Percentiles rank a stretch among this genome's conserved stretches.
phyloP scores from a whole-genome alignment of 2,113 vertebrate species.

The Silurus asotus region DNA sequence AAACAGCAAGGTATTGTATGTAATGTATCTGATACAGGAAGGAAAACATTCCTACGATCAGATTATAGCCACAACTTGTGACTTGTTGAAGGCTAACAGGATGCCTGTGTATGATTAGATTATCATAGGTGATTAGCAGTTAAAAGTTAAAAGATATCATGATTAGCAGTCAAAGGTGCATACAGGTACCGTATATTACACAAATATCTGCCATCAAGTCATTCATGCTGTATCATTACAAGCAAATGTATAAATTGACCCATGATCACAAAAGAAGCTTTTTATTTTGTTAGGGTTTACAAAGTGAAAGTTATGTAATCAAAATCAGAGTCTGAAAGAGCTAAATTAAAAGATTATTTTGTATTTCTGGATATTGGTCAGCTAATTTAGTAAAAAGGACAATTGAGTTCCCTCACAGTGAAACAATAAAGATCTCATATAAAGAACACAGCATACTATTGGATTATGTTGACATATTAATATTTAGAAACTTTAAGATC shows the following conservation, averaged over 20 bases:
- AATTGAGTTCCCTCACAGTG: conserved; percentile 46
- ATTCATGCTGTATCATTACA: conserved; percentile 52
- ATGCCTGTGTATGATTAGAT: conserved; percentile 40
- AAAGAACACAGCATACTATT: no score
- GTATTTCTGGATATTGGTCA: conserved; percentile 63
- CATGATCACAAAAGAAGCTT: conserved; percentile 59
- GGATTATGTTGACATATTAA: no score
- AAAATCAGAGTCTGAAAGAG: conserved; percentile 65
- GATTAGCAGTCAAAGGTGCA: conserved; percentile 43
- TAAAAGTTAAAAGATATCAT: no score
- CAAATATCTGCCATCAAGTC: conserved; percentile 16
- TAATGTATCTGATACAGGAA: conserved; percentile 30
- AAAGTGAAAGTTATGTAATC: conserved; percentile 61
- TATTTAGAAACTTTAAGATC: no score
- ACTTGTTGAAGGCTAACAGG: conserved; percentile 42
- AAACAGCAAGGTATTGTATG: conserved; percentile 21
- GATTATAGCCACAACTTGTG: conserved; percentile 50
- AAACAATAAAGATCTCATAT: conserved; percentile 51
- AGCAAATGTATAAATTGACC: conserved; percentile 48
- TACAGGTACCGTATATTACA: conserved; percentile 15
- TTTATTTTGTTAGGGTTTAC: conserved; percentile 48
- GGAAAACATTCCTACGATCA: conserved; percentile 39
- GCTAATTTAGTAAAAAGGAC: conserved; percentile 41
- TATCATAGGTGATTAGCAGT: no score
- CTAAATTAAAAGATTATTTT: conserved; percentile 70